Conservation (phyloP, 1,140 invertebrate genomes). For the Portunus trituberculatus region DNA sequence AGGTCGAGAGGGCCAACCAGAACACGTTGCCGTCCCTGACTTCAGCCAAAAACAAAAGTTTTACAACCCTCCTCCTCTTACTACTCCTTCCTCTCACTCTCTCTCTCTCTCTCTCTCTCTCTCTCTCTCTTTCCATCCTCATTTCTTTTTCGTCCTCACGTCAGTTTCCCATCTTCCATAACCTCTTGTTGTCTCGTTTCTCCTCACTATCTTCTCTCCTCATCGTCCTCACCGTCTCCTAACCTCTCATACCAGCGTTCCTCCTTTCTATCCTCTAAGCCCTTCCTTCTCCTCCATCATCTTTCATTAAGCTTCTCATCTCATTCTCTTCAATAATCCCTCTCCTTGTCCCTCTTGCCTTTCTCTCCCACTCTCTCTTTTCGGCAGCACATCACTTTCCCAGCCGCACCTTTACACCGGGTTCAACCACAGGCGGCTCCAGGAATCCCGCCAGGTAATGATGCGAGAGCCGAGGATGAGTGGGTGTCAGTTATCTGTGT, state of each 20-base stretch:
- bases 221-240: not conserved
- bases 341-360: too few species aligned
- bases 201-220: not conserved
- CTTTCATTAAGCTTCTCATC: not conserved
- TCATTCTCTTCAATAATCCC: not conserved
- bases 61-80: too few species aligned
- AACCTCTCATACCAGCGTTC: not conserved
- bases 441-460: not conserved
- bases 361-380: too few species aligned
- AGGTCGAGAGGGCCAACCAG: too few species aligned
- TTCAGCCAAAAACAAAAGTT: too few species aligned
- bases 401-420: not conserved
- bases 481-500: not conserved
- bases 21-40: too few species aligned
- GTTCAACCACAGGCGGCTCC: not conserved
- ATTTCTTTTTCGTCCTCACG: not conserved
- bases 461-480: not conserved
- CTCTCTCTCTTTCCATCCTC: not conserved
- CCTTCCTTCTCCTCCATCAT: not conserved
- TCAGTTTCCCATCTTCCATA: too few species aligned
- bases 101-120: not conserved
- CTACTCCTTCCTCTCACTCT: too few species aligned
- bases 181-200: too few species aligned
- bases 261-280: not conserved
- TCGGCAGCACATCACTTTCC: conserved; percentile 4